Base-by-base conservation (phyloP, 2,113 vertebrate species). In the Erpornis zantholeuca region DNA sequence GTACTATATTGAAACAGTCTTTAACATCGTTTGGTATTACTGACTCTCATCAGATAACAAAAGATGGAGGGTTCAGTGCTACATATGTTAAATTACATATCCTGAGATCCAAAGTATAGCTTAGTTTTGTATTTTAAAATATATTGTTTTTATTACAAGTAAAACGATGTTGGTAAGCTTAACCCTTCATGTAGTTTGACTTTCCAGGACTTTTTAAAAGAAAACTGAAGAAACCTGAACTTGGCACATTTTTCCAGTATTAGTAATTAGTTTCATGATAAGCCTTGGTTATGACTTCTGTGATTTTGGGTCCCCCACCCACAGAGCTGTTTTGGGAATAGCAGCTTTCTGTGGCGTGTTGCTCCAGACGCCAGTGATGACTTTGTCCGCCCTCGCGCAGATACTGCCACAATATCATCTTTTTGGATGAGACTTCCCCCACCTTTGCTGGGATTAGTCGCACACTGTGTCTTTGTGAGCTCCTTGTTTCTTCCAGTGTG, bases 391-490 rank as follows among this genome's bases (percentile, higher is more conserved):
- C 42, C 71, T 81, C 0, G 0, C 47, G 79, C 9, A 23, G 42
- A 14, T 33, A 21, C 16, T 59, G 33, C 47, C 7, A 2, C 0
- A 0, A 73, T 59, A 31, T 25, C 33, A 7, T 40, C 35, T 23
- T 82, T 71, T 15, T 40, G 61, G 40, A 20, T 49, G 73, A 68
- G 42, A 50, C 24, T 59, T 86, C 22, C 2, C 2, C 29, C 10
- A 50, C 15, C 14, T 82, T 68, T 15, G 1, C 68, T 77, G 59
- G 54, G 19, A 19, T 73, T 38, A 45, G 79, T 61, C 42, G 88
- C 47, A 6, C 57, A 14, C 42, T 6, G 16, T 0, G 0, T 65
- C 53, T 88, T 72, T 73, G 57, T 1, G 12, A 79, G n/a, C 18
- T 72, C 57, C 45, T n/a, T 31, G 18, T 73, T 90, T 72, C 23